Evolutionary conservation across 2,113 vertebrate species (phyloP).

Genomic region (Rhodinocichla rosea): DNA sequence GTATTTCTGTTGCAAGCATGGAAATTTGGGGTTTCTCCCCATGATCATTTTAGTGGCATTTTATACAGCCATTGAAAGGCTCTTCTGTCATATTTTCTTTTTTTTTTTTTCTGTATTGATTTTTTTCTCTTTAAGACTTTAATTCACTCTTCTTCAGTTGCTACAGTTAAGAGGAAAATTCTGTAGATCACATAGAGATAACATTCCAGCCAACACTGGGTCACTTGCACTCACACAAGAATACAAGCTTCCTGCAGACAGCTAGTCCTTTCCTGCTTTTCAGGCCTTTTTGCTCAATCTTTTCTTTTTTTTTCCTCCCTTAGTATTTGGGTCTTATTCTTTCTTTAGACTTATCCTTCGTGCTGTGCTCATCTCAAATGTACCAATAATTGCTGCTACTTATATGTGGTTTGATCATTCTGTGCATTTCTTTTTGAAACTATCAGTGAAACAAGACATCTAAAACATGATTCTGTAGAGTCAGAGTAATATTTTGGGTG

Average conservation of each 20-base stretch:
- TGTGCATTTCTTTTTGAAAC: slow-evolving; percentile 68
- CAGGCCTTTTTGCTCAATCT: slow-evolving; percentile 59
- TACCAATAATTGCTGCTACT: slow-evolving; percentile 76
- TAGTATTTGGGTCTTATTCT: slow-evolving; percentile 77
- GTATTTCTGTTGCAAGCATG: background rate
- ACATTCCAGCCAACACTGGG: slow-evolving; percentile 68
- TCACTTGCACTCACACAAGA: slow-evolving; percentile 67
- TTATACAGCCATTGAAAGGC: slow-evolving; percentile 34
- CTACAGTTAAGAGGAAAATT: slow-evolving; percentile 71
- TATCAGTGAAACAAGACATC: slow-evolving; percentile 49
- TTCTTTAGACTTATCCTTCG: slow-evolving; percentile 73
- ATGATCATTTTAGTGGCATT: background rate
- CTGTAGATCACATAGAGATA: slow-evolving; percentile 72
- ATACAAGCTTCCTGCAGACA: slow-evolving; percentile 73
- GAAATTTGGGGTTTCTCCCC: background rate
- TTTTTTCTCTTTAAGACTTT: slow-evolving; percentile 73
- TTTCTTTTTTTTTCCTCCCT: slow-evolving; percentile 55
- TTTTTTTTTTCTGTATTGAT: slow-evolving; percentile 71
- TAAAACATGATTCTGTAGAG: slow-evolving; percentile 57
- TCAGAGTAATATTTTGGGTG: slow-evolving; percentile 55
- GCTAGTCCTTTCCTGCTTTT: slow-evolving; percentile 67
- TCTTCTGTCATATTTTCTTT: slow-evolving; percentile 53
- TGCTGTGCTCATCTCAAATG: slow-evolving; percentile 74
- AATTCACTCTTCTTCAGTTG: slow-evolving; percentile 73
- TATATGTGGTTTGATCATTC: slow-evolving; percentile 70